Evolutionary conservation across 37 sponge, comb jelly and placozoan species (phyloP).

Genomic region (Geodia barretti): DNA sequence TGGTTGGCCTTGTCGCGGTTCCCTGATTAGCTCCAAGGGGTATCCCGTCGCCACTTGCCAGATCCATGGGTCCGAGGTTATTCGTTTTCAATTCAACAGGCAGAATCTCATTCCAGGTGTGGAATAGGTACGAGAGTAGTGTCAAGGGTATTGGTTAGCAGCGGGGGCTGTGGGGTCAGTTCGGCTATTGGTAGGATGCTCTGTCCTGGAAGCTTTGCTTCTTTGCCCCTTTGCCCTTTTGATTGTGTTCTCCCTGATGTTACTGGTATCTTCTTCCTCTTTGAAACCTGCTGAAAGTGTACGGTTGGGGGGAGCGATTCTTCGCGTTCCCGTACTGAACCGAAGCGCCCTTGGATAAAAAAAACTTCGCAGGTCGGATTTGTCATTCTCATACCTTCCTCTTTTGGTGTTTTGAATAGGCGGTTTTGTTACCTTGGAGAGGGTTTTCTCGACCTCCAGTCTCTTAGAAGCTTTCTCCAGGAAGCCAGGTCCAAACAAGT

Average conservation of each 20-base stretch:
- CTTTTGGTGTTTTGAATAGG: background rate
- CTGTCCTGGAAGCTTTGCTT: background rate
- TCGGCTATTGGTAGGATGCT: no score
- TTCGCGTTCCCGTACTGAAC: constrained; percentile 25
- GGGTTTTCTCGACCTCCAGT: constrained; percentile 24
- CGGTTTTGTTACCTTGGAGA: constrained; percentile 8
- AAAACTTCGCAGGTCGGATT: background rate
- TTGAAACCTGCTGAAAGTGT: background rate
- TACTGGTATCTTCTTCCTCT: background rate
- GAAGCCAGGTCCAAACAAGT: background rate
- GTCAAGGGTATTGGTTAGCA: no score
- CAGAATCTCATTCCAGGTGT: no score
- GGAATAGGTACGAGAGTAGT: no score
- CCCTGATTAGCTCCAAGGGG: background rate
- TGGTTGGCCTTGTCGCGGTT: background rate
- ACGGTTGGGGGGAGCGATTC: constrained; percentile 3
- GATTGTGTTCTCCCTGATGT: background rate
- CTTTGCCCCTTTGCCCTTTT: no score
- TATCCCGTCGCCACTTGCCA: no score
- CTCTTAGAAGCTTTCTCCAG: constrained; percentile 40
- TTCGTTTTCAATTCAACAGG: constrained; percentile 6
- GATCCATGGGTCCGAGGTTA: background rate
- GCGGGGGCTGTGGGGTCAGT: no score
- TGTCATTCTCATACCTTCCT: no score
- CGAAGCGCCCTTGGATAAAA: constrained; percentile 31